These are phyloP conservation scores for Yoshiicerus persimilis DNA, from an alignment of 1,140 invertebrate genomes.

Conservation along the genomic window DNA sequence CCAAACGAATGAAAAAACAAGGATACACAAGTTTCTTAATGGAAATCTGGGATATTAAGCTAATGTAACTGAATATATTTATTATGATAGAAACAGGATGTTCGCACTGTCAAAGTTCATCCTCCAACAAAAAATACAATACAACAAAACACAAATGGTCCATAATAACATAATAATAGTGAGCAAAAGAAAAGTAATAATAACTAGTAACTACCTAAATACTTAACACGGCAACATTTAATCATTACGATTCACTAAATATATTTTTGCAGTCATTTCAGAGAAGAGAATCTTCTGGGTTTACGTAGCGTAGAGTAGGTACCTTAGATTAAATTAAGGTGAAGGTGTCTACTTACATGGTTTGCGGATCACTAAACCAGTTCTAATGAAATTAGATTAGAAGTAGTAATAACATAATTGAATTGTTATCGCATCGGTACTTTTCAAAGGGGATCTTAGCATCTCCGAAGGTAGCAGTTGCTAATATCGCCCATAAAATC, in stretches of 20 bases:
- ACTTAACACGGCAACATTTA: not conserved
- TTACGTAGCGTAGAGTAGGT: too few species aligned
- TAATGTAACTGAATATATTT: not conserved
- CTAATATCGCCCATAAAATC: not conserved
- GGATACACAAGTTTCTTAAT: not conserved
- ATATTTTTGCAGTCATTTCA: not conserved
- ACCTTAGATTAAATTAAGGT: not conserved
- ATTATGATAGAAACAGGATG: not conserved
- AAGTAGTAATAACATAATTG: not conserved
- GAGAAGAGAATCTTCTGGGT: too few species aligned
- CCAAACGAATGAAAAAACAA: not conserved
- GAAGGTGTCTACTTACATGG: not conserved
- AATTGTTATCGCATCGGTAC: not conserved
- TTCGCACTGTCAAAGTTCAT: not conserved
- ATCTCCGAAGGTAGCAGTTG: not conserved
- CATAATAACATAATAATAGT: not conserved
- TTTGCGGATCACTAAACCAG: not conserved
- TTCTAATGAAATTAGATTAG: not conserved
- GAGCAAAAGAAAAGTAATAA: not conserved
- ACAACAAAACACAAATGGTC: not conserved
- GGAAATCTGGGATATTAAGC: not conserved
- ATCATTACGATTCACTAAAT: not conserved
- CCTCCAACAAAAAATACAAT: slow-evolving; percentile 4
- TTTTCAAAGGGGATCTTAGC: not conserved
- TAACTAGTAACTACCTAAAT: not conserved